phyloP scores from a whole-genome alignment of 2,888 invertebrate genomes.

The Drosophila subsilvestris region DNA sequence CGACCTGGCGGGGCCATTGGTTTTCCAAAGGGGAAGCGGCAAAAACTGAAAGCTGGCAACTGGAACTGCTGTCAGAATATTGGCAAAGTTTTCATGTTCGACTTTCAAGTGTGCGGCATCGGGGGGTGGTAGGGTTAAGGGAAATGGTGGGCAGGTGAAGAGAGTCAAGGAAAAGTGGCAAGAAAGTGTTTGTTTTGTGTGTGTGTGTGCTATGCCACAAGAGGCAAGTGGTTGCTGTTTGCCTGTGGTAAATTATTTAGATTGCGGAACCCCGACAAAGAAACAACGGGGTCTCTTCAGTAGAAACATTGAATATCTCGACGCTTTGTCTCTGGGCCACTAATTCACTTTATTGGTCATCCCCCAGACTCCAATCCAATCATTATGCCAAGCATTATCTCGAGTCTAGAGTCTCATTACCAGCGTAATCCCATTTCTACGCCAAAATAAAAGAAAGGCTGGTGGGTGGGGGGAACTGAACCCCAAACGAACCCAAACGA shows the following conservation, averaged over 20 bases:
- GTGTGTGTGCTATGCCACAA: conserved; percentile 27
- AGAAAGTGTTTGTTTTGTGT: conserved; percentile 64
- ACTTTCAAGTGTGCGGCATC: conserved; percentile 30
- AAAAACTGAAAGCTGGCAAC: conserved; percentile 34
- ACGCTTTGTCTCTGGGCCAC: conserved; percentile 8
- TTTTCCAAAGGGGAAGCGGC: conserved; percentile 26
- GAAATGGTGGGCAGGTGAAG: neutral
- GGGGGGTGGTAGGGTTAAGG: conserved; percentile 12
- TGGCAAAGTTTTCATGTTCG: conserved; percentile 69
- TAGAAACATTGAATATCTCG: conserved; percentile 4
- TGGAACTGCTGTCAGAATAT: conserved; percentile 57
- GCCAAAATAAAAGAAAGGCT: neutral
- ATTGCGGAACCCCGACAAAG: conserved; percentile 57
- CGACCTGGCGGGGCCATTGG: conserved; percentile 33
- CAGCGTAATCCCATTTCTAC: conserved; percentile 37
- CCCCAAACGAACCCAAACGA: conserved; percentile 16
- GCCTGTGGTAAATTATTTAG: conserved; percentile 74
- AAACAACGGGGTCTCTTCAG: neutral
- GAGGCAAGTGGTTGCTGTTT: conserved; percentile 47
- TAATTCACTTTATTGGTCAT: conserved; percentile 37
- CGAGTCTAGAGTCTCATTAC: conserved; percentile 42
- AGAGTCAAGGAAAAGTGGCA: conserved; percentile 56
- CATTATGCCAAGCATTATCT: conserved; percentile 34
- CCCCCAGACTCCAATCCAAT: conserved; percentile 22
- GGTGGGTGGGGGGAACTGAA: neutral